A percentile compares a stretch with the other conserved stretches of the same genome.
Evolutionary conservation across 2,113 vertebrate species (phyloP).

Genomic region (Macaca nemestrina): DNA sequence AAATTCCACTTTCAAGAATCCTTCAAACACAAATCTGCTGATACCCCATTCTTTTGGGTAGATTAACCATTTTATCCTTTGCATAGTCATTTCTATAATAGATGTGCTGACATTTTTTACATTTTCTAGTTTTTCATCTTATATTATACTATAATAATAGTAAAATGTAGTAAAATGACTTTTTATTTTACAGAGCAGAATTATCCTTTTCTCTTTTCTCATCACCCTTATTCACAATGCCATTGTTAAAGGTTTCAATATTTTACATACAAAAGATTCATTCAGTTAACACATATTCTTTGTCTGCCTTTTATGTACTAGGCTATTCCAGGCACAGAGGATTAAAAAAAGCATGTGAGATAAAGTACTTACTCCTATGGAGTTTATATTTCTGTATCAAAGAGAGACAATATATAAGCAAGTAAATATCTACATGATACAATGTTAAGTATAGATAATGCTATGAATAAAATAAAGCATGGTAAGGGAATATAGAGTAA

Average conservation of each 20-base stretch:
- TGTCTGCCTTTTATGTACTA: neutral
- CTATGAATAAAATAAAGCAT: neutral
- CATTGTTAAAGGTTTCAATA: neutral
- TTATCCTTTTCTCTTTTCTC: conserved; percentile 20
- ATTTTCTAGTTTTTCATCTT: neutral
- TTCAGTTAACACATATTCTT: conserved; percentile 43
- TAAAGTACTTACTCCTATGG: neutral
- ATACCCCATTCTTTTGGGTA: neutral
- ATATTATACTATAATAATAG: neutral
- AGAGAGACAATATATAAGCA: neutral
- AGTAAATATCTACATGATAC: neutral
- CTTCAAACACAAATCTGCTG: neutral
- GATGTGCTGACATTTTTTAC: neutral
- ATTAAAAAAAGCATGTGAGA: neutral
- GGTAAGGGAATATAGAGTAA: neutral
- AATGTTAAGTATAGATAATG: neutral
- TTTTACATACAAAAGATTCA: conserved; percentile 31
- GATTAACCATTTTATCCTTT: neutral
- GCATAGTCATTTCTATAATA: neutral
- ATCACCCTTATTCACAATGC: neutral
- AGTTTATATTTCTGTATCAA: neutral
- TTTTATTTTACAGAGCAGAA: conserved; percentile 8
- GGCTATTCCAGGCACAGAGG: neutral
- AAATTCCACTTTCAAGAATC: neutral
- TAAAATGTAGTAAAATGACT: neutral